Evolutionary conservation across 64 coral and sea anemone genomes (phyloP).

Genomic region (Dendrophyllia cribrosa): DNA sequence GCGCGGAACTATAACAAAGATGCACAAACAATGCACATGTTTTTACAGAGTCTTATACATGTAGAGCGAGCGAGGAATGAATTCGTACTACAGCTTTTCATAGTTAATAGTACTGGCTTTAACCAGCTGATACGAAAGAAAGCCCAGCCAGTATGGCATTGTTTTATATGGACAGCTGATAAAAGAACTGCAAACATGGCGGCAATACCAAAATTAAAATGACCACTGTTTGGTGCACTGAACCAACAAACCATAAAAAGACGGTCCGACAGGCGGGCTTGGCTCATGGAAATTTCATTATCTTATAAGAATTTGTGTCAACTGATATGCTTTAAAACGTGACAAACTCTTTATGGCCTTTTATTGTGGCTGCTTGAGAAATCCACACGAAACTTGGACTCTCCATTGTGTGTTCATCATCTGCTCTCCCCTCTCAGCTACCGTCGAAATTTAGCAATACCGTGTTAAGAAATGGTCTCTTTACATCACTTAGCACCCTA

Average conservation of each 20-base stretch:
- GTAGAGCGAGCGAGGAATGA: not conserved
- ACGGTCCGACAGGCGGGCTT: not conserved
- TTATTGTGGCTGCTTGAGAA: not conserved
- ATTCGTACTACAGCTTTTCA: not conserved
- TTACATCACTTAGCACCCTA: not conserved
- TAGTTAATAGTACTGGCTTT: conserved; percentile 18
- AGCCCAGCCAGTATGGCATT: conserved; percentile 3
- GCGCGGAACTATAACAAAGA: not conserved
- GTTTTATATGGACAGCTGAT: conserved; percentile 34
- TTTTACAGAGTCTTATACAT: not conserved
- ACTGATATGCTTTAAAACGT: not conserved
- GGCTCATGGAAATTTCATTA: not conserved
- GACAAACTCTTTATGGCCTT: not conserved
- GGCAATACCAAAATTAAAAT: conserved; percentile 54
- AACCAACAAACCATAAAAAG: conserved; percentile 34
- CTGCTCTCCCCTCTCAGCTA: not conserved
- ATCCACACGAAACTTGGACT: not conserved
- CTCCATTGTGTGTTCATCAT: not conserved
- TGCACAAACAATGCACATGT: not conserved
- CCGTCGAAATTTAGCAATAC: not conserved
- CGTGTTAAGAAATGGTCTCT: not conserved
- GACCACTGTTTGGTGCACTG: conserved; percentile 35
- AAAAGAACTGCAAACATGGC: conserved; percentile 44
- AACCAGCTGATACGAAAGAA: conserved; percentile 35
- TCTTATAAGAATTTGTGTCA: conserved; percentile 11